These are phyloP conservation scores for Xiphophorus birchmanni DNA, from an alignment of 2,797 vertebrate species.

Conservation along the genomic window DNA sequence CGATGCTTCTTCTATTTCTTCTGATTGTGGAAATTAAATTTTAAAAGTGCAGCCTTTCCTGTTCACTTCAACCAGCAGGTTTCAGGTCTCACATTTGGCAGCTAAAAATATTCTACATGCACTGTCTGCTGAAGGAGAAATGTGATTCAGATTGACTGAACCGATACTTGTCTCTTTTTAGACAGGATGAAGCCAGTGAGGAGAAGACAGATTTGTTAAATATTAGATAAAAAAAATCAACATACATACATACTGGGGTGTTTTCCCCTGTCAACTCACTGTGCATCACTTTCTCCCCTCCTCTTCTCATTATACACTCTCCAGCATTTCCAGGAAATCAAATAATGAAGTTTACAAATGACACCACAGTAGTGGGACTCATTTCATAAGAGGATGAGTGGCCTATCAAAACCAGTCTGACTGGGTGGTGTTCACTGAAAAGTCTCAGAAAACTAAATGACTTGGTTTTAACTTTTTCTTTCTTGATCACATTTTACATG, in stretches of 20 bases:
- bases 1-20: constrained; percentile 53
- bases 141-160: constrained; percentile 62
- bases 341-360: not conserved
- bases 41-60: constrained; percentile 55
- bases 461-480: not conserved
- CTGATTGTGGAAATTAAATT: constrained; percentile 71
- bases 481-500: not conserved
- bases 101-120: constrained; percentile 72
- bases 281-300: not conserved
- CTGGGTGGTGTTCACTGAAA: not conserved
- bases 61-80: constrained; percentile 61
- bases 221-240: not conserved
- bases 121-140: constrained; percentile 41
- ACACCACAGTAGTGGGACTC: not conserved
- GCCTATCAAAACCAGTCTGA: not conserved
- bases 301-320: not conserved
- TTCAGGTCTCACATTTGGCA: constrained; percentile 67
- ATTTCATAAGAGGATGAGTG: not conserved
- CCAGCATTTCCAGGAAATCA: not conserved
- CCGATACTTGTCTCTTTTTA: constrained; percentile 24
- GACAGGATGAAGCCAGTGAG: constrained; percentile 21
- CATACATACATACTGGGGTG: not conserved
- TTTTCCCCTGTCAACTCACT: not conserved
- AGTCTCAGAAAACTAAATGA: not conserved
- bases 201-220: constrained; percentile 12